Base-by-base conservation (phyloP, 2,113 vertebrate species). In the Tachysurus vachellii region DNA sequence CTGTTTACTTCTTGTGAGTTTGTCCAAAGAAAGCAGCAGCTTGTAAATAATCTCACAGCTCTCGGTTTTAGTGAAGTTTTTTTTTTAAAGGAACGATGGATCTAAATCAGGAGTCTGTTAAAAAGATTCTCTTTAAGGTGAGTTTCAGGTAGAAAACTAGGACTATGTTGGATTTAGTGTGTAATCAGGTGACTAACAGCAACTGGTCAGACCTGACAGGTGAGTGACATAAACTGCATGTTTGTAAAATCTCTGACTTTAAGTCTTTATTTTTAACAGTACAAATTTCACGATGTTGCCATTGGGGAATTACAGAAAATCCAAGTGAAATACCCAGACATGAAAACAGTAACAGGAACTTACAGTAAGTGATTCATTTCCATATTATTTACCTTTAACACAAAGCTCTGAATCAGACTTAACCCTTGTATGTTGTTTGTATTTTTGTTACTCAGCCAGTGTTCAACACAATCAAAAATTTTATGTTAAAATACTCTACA, bases 231-330 rank as follows among this genome's bases (percentile, higher is more conserved):
- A 81, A 17, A 1, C 13, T 57, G 16, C 36, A 56, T 64, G 26
- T 54, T 5, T 14, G 6, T 19, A 26, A 36, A 80, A 16, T 57
- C 21, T 79, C 19, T 53, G 4, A 73, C 5, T 44, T 36, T 36
- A 36, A 36, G 36, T 36, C 36, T 36, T 36, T 50, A 84, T 76
- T 82, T 70, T 88, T 54, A 50, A 88, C 70, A 96, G 95, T 96
- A 96, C 90, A 96, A 95, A 90, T 96, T 95, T 89, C 93, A 81
- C 0, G 95, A 95, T 93, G 92, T 95, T 86, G 94, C 93, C 1
- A 36, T 95, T 53, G 94, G 94, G 62, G 95, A 96, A 90, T 89
- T 96, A 47, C 88, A 95, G 88, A 96, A 95, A 86, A 88, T 95
- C 17, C 19, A 93, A 42, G 90, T 90, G 0, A 54, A 91, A 54